Evolutionary conservation across 2,797 vertebrate species (phyloP), one percentile per base, ranked within the genome.

Genomic region (Danio aesculapii): DNA sequence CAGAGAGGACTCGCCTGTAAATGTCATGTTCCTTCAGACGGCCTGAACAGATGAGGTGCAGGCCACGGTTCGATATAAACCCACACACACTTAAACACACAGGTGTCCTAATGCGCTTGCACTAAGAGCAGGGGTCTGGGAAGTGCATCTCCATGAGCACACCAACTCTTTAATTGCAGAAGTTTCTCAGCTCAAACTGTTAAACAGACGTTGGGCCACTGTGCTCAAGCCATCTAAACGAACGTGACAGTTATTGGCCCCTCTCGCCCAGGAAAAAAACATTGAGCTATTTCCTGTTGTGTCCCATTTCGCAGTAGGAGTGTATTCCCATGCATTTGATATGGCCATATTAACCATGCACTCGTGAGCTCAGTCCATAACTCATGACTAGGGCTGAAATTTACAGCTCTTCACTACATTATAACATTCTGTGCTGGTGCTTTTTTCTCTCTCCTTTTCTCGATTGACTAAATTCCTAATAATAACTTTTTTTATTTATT

Each of bases 221-320:
- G 88, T 89, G 91, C 84, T 87, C 70, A 7, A 69, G 83, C 84
- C 80, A 85, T 89, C 91, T 95, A 95, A 96, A 92, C 89, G 91
- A 86, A 95, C 93, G 88, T 93, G 93, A 95, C 93, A 92, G 91
- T 95, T 96, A 95, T 91, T 92, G 92, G 90, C 89, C 92, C 85
- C 89, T 92, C 86, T 89, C 86, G 93, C 86, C 83, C 87, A 50
- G 82, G 89, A 88, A 87, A 90, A 92, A 87, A 87, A 90, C 88
- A 87, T 92, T 87, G 94, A 93, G 92, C 89, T 92, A 92, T 95
- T 95, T 97, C 93, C 92, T 95, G 92, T 93, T 95, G 91, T 95
- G 92, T 96, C 92, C 91, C 91, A 89, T 94, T 95, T 95, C 94
- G 92, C 91, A 88, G 90, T 88, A 88, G 91, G 90, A 95, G 92